phyloP scores from a whole-genome alignment of 2,888 invertebrate species.

The Drosophila atroscutellata region DNA sequence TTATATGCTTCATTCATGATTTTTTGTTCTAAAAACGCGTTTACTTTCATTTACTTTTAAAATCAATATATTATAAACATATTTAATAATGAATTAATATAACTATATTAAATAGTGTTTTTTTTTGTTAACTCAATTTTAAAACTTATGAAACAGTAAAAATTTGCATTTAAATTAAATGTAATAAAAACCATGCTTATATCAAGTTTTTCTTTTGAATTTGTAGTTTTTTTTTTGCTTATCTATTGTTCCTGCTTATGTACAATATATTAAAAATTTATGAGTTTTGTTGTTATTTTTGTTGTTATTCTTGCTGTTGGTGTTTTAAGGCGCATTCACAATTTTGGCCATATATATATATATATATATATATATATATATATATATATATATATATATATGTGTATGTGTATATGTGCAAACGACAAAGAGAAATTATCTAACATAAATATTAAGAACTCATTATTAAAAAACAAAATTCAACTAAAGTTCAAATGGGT shows the following conservation, averaged over 20 bases:
- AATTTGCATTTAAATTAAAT: conserved; percentile 53
- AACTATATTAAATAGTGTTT: conserved; percentile 43
- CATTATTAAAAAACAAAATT: conserved; percentile 69
- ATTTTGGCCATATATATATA: conserved; percentile 34
- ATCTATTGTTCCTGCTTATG: conserved; percentile 13
- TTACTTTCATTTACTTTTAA: conserved; percentile 65
- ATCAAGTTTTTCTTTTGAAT: conserved; percentile 21
- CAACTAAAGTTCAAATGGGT: conserved; percentile 59
- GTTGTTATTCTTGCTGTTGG: conserved; percentile 26
- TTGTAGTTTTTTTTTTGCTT: conserved; percentile 13
- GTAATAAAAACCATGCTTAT: conserved; percentile 52
- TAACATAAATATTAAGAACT: conserved; percentile 76
- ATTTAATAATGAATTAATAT: conserved; percentile 53
- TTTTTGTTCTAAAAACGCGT: conserved; percentile 72
- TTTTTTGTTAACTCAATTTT: conserved; percentile 38
- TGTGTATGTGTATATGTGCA: conserved; percentile 22
- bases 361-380: not conserved
- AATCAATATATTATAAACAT: conserved; percentile 68
- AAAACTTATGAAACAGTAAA: conserved; percentile 52
- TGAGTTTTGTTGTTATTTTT: conserved; percentile 13
- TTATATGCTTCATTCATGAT: conserved; percentile 39
- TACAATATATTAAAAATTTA: conserved; percentile 26
- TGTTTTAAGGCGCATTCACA: conserved; percentile 42
- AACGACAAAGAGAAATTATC: conserved; percentile 60
- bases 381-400: conserved; percentile 7